Evolutionary conservation across 2,113 vertebrate genomes (phyloP).

Genomic region (Rattus norvegicus): DNA sequence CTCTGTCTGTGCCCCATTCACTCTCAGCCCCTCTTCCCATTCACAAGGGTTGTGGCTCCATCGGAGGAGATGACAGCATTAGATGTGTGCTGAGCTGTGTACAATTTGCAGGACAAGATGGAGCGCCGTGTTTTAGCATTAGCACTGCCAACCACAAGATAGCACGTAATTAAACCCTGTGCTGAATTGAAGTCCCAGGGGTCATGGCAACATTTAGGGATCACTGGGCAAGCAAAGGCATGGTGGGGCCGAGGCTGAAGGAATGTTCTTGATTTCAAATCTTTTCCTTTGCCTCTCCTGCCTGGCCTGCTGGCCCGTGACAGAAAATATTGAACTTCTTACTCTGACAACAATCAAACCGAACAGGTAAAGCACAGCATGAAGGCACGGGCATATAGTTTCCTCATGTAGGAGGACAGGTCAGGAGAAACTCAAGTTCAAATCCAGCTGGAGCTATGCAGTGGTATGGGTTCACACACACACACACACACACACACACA

Average conservation of each 20-base stretch:
- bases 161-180: not conserved
- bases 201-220: not conserved
- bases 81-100: not conserved
- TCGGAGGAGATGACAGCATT: no score
- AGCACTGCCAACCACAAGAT: not conserved
- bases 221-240: not conserved
- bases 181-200: not conserved
- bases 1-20: not conserved
- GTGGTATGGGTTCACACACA: not conserved
- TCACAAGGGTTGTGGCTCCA: not conserved
- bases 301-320: not conserved
- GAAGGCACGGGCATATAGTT: not conserved
- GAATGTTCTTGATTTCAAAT: not conserved
- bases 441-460: not conserved
- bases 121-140: not conserved
- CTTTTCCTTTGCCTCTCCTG: not conserved
- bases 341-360: not conserved
- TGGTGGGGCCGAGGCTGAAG: rapidly evolving
- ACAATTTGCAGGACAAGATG: not conserved
- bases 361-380: not conserved
- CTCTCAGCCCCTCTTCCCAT: not conserved
- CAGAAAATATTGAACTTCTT: not conserved
- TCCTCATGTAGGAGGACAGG: not conserved
- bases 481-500: not conserved
- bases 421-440: not conserved